Conservation (phyloP, 1,140 invertebrate species). For the Phymastichus coffea region DNA sequence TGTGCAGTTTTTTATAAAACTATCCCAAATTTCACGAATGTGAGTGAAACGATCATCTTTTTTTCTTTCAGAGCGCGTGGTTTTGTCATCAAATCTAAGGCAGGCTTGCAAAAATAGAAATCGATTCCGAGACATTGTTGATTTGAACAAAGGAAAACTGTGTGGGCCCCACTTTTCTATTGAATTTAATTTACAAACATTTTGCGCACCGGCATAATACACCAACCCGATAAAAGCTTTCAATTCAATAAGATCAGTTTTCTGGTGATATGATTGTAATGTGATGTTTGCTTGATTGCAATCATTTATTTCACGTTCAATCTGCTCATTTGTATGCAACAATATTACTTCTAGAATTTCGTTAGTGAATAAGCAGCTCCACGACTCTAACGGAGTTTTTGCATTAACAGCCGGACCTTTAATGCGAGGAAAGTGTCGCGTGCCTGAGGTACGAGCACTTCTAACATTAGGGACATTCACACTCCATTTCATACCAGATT, state of each 20-base stretch:
- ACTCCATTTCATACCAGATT: constrained; percentile 11
- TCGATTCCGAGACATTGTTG: constrained; percentile 32
- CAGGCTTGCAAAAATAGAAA: constrained; percentile 34
- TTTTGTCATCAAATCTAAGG: constrained; percentile 37
- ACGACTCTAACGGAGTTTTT: constrained; percentile 48
- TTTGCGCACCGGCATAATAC: neutral
- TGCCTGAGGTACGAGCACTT: too few relatives aligned
- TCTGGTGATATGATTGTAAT: too few relatives aligned
- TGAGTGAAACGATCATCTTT: constrained; percentile 32
- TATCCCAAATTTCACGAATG: constrained; percentile 41
- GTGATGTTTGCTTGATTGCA: too few relatives aligned
- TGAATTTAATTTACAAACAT: neutral
- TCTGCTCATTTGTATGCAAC: constrained; percentile 53
- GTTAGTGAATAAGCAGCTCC: constrained; percentile 54
- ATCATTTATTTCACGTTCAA: constrained; percentile 34
- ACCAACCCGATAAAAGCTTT: neutral
- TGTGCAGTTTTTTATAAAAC: constrained; percentile 45
- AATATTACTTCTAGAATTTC: constrained; percentile 54
- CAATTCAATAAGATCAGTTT: neutral
- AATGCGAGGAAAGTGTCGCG: too few relatives aligned
- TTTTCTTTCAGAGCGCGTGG: constrained; percentile 25
- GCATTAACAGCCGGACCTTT: too few relatives aligned
- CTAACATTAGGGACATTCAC: neutral
- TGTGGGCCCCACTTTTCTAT: neutral
- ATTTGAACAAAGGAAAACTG: constrained; percentile 30